Conservation (phyloP, 2,113 vertebrate species). For the Gobio gobio region DNA sequence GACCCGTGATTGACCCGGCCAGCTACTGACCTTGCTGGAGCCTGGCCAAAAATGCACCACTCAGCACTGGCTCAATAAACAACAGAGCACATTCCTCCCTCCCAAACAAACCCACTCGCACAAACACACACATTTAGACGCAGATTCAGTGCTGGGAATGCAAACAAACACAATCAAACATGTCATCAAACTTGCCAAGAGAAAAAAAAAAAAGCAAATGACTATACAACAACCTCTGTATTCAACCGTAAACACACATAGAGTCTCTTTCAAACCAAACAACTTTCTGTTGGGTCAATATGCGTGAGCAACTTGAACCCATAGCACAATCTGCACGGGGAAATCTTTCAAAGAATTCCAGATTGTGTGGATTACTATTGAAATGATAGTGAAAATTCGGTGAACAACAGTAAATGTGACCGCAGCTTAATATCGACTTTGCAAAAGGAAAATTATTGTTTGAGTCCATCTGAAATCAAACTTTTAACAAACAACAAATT, state of each 20-base stretch:
- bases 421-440: neutral
- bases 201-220: neutral
- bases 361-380: neutral
- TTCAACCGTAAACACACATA: constrained; percentile 1
- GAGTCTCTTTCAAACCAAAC: neutral
- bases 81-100: constrained; percentile 27
- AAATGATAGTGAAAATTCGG: neutral
- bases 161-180: constrained; percentile 25
- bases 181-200: constrained; percentile 1
- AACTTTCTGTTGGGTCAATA: neutral
- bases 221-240: neutral
- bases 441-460: neutral
- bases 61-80: constrained; percentile 36
- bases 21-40: constrained; percentile 34
- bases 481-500: neutral
- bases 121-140: constrained; percentile 10
- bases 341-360: neutral
- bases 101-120: constrained; percentile 14
- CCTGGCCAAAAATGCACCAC: constrained; percentile 38
- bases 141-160: neutral
- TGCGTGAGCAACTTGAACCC: neutral
- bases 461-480: neutral
- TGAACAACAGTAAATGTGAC: neutral
- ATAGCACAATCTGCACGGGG: neutral
- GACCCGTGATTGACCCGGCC: constrained; percentile 51